Evolutionary conservation across 2,888 invertebrate species (phyloP).

Genomic region (Nomada flava): DNA sequence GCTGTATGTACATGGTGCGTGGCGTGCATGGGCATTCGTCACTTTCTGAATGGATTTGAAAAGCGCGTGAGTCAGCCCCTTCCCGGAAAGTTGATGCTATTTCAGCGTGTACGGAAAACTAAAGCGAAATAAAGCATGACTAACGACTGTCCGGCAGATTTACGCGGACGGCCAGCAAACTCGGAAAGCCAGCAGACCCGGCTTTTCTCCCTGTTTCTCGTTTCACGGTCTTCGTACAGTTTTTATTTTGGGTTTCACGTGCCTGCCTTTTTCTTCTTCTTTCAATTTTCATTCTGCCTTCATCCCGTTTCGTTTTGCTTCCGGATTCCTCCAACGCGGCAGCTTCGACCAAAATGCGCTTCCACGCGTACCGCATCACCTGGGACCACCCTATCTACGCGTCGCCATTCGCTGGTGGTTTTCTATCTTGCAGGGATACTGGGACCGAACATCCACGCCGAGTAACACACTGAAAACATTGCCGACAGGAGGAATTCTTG

Average conservation of each 20-base stretch:
- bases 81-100: slow-evolving; percentile 67
- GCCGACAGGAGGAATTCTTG: slow-evolving; percentile 21
- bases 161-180: slow-evolving; percentile 40
- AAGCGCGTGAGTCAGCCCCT: slow-evolving; percentile 66
- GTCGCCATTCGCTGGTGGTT: slow-evolving; percentile 31
- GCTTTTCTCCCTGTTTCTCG: slow-evolving; percentile 33
- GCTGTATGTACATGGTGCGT: slow-evolving; percentile 37
- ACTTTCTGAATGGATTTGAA: slow-evolving; percentile 65
- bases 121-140: slow-evolving; percentile 65
- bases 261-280: background rate
- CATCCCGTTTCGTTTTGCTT: background rate
- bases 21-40: slow-evolving; percentile 61
- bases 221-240: slow-evolving; percentile 12
- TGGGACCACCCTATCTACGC: background rate
- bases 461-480: slow-evolving; percentile 17
- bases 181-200: slow-evolving; percentile 18
- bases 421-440: slow-evolving; percentile 16
- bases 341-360: slow-evolving; percentile 14
- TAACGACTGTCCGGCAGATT: slow-evolving; percentile 63
- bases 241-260: background rate
- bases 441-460: background rate
- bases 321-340: background rate
- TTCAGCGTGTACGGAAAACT: slow-evolving; percentile 62
- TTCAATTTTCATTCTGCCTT: background rate
- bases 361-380: slow-evolving; percentile 35